Percentiles rank a stretch among this genome's conserved stretches.
Evolutionary conservation across 2,888 invertebrate species (phyloP).

Genomic region (Balanococcus diminutus): DNA sequence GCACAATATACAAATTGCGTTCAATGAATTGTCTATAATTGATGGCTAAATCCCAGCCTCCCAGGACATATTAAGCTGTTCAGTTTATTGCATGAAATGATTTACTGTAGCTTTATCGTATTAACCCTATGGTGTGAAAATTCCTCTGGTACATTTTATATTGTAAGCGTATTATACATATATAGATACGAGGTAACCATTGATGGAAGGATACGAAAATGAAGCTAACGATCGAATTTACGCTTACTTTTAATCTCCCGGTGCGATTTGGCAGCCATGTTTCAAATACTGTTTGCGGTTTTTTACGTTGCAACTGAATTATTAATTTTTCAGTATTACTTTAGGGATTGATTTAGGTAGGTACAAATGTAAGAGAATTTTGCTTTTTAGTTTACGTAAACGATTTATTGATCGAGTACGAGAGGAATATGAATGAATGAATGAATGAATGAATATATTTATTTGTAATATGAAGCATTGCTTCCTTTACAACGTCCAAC

Average conservation of each 20-base stretch:
- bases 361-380: not conserved
- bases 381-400: not conserved
- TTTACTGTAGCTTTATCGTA: not conserved
- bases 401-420: not conserved
- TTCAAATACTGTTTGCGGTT: not conserved
- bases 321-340: not conserved
- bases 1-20: not conserved
- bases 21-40: constrained; percentile 14
- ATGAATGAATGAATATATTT: no score
- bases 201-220: not conserved
- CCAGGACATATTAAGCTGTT: constrained; percentile 5
- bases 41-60: constrained; percentile 17
- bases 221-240: not conserved
- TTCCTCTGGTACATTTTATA: not conserved
- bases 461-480: no score
- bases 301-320: not conserved
- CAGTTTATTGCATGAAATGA: not conserved
- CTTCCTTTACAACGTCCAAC: no score
- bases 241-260: not conserved
- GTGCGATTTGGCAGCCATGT: not conserved
- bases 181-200: not conserved
- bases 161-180: not conserved
- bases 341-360: not conserved
- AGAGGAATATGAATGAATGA: not conserved
- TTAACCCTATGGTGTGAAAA: not conserved